Percentiles rank a stretch among this genome's conserved stretches.
These are phyloP conservation scores for Idaea straminata DNA, from an alignment of 2,888 invertebrate species.

Conservation along the genomic window DNA sequence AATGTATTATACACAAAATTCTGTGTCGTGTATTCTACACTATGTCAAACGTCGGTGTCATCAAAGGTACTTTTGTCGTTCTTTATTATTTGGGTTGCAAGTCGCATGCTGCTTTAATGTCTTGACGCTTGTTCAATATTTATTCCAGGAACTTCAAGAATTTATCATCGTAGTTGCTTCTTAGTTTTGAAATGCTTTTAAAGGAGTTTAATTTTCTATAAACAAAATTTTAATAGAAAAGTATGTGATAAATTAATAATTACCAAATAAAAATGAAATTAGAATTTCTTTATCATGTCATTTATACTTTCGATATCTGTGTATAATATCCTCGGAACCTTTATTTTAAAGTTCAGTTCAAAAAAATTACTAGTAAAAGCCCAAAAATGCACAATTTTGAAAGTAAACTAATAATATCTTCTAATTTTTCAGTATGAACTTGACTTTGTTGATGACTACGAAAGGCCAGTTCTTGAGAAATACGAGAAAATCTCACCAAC, in stretches of 20 bases:
- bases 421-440: slow-evolving; percentile 58
- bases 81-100: slow-evolving; percentile 39
- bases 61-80: slow-evolving; percentile 21
- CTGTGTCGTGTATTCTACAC: background rate
- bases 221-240: too few relatives aligned
- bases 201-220: background rate
- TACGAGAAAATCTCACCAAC: slow-evolving; percentile 82
- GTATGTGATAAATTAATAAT: too few relatives aligned
- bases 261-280: too few relatives aligned
- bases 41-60: background rate
- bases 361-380: too few relatives aligned
- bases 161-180: background rate
- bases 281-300: too few relatives aligned
- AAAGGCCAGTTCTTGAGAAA: slow-evolving; percentile 86
- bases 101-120: slow-evolving; percentile 58
- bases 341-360: too few relatives aligned
- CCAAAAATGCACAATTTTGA: background rate
- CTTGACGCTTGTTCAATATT: background rate
- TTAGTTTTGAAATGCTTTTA: background rate
- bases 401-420: slow-evolving; percentile 16
- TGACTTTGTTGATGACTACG: slow-evolving; percentile 85
- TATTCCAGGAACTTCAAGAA: background rate
- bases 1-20: slow-evolving; percentile 10
- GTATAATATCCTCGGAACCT: too few relatives aligned
- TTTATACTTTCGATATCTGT: too few relatives aligned